Conservation (phyloP, 2,797 vertebrate genomes). For the Rhyacichthys aspro region DNA sequence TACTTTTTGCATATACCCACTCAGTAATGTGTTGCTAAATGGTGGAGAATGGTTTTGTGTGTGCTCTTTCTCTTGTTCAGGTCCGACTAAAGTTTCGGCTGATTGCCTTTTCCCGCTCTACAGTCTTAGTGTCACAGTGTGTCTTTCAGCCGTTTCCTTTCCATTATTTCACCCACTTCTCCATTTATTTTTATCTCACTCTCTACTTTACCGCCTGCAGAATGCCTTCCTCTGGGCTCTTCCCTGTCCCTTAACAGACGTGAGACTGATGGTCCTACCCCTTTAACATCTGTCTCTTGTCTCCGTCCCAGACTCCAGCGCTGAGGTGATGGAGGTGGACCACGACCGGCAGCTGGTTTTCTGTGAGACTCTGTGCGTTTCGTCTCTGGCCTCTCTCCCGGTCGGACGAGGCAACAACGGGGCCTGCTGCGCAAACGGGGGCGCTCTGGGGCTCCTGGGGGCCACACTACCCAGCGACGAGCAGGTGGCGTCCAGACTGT, state of each 20-base stretch:
- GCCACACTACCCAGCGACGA: slow-evolving; percentile 91
- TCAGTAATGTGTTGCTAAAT: no score
- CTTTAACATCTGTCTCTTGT: no score
- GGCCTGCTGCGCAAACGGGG: slow-evolving; percentile 70
- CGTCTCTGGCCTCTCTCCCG: slow-evolving; percentile 68
- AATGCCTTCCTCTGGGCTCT: slow-evolving; percentile 3
- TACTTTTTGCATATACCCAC: no score
- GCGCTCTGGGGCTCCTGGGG: slow-evolving; percentile 84
- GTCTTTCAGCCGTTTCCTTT: slow-evolving; percentile 9
- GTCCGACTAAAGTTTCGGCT: not conserved
- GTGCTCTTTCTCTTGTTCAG: not conserved
- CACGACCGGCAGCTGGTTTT: slow-evolving; percentile 95
- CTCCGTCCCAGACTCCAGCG: slow-evolving; percentile 84
- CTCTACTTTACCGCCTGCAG: slow-evolving; percentile 18
- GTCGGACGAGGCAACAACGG: slow-evolving; percentile 51
- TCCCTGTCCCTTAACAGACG: not conserved
- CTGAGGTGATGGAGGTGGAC: slow-evolving; percentile 97
- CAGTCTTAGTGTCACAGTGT: slow-evolving; percentile 4
- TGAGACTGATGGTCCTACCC: no score
- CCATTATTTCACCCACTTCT: slow-evolving; percentile 25
- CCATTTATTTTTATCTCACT: slow-evolving; percentile 17
- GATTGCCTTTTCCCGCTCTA: slow-evolving; percentile 2
- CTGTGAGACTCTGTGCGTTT: slow-evolving; percentile 89
- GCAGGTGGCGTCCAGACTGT: slow-evolving; percentile 92
- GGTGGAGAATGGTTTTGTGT: no score